Conservation (phyloP, 1,140 invertebrate genomes). For the Amphibalanus amphitrite region DNA sequence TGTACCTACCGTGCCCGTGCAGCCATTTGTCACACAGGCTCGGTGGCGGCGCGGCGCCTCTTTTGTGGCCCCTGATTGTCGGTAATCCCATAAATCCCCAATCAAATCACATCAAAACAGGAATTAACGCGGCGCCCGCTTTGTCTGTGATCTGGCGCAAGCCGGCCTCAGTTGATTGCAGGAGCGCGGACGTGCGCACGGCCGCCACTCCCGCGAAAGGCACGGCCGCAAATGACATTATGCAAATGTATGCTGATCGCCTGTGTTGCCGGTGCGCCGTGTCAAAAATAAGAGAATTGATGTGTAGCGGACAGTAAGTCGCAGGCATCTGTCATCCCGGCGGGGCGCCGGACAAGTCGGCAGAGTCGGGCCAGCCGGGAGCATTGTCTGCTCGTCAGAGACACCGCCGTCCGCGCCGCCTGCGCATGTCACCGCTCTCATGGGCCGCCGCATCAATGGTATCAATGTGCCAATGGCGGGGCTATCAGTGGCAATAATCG, state of each 20-base stretch:
- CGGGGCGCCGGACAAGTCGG: no score
- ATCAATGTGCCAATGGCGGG: no score
- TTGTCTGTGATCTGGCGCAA: not conserved
- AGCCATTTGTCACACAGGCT: no score
- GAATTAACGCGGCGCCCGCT: not conserved
- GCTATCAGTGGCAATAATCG: no score
- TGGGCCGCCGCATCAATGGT: no score
- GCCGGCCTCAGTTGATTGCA: not conserved
- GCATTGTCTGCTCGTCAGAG: no score
- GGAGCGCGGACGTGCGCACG: no score
- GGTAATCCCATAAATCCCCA: not conserved
- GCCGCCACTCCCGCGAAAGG: not conserved
- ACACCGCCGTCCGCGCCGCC: no score
- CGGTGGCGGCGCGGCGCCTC: not conserved
- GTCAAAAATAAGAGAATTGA: not conserved
- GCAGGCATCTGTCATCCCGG: no score
- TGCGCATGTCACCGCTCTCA: no score
- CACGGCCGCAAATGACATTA: not conserved
- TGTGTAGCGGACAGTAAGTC: not conserved
- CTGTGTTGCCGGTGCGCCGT: not conserved
- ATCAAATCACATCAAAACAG: constrained; percentile 2
- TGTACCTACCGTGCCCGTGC: no score
- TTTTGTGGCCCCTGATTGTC: not conserved
- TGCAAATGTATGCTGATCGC: not conserved
- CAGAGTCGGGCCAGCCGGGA: no score